These are phyloP conservation scores for Keiferia lycopersicella DNA, from an alignment of 2,888 invertebrate species.

Conservation along the genomic window DNA sequence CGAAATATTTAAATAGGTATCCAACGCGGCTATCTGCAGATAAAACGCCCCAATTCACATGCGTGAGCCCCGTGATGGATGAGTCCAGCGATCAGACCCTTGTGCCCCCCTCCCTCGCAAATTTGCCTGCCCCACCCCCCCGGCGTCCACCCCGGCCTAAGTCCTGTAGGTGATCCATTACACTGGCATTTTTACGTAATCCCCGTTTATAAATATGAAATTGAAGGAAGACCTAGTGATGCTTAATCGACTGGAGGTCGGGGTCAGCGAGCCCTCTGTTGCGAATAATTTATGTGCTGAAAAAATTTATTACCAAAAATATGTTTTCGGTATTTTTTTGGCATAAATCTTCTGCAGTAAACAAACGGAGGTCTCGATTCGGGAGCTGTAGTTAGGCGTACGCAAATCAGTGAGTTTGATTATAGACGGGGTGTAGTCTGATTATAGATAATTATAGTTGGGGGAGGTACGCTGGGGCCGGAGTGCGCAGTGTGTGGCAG, in stretches of 20 bases:
- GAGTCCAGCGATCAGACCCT: slow-evolving; percentile 79
- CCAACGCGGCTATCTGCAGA: slow-evolving; percentile 76
- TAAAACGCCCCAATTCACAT: slow-evolving; percentile 81
- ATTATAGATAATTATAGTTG: slow-evolving; percentile 76
- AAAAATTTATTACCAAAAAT: slow-evolving; percentile 51
- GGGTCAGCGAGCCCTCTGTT: slow-evolving; percentile 67
- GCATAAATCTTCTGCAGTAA: slow-evolving; percentile 29
- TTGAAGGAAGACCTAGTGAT: slow-evolving; percentile 79
- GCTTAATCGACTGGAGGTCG: slow-evolving; percentile 81
- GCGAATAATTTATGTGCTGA: slow-evolving; percentile 68
- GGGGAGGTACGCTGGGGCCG: slow-evolving; percentile 59
- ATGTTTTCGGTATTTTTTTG: slow-evolving; percentile 29
- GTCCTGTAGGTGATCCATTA: slow-evolving; percentile 80
- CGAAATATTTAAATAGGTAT: slow-evolving; percentile 79
- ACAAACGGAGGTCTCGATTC: slow-evolving; percentile 35
- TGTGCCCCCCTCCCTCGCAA: slow-evolving; percentile 69
- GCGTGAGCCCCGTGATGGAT: slow-evolving; percentile 80
- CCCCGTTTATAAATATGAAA: slow-evolving; percentile 82
- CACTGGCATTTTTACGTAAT: slow-evolving; percentile 80
- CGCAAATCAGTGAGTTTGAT: slow-evolving; percentile 45
- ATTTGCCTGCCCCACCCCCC: slow-evolving; percentile 69
- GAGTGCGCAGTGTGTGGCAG: slow-evolving; percentile 41
- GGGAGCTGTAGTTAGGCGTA: slow-evolving; percentile 39
- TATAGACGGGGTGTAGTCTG: slow-evolving; percentile 37
- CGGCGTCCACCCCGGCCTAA: slow-evolving; percentile 58